These are phyloP conservation scores for Crioceris asparagi DNA, from an alignment of 2,888 invertebrate genomes.

Conservation along the genomic window DNA sequence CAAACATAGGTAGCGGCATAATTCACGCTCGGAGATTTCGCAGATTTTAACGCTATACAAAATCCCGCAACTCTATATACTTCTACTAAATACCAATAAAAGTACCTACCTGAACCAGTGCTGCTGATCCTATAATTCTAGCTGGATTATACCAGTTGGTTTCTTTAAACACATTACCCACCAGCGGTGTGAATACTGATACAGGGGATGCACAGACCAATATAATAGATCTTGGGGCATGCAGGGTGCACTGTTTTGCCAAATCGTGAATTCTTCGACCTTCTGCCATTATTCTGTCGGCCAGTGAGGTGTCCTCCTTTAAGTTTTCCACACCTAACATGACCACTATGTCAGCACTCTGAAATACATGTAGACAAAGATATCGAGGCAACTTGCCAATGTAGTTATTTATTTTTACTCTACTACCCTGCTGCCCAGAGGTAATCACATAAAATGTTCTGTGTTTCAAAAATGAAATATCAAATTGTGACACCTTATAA, in stretches of 20 bases:
- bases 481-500: too few relatives aligned
- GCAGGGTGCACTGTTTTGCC: conserved; percentile 41
- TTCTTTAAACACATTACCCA: conserved; percentile 38
- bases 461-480: too few relatives aligned
- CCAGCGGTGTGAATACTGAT: conserved; percentile 45
- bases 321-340: conserved; percentile 20
- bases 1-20: too few relatives aligned
- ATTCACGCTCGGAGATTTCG: too few relatives aligned
- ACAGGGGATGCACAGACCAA: conserved; percentile 44
- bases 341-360: conserved; percentile 34
- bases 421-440: too few relatives aligned
- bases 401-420: too few relatives aligned
- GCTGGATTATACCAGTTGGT: conserved; percentile 36
- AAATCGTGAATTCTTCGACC: conserved; percentile 27
- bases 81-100: too few relatives aligned
- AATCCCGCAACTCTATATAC: too few relatives aligned
- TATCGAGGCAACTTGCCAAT: too few relatives aligned
- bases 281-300: conserved; percentile 27
- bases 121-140: conserved; percentile 32
- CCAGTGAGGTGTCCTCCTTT: conserved; percentile 18
- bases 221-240: conserved; percentile 45
- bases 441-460: too few relatives aligned
- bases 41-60: too few relatives aligned
- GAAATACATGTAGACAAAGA: conserved; percentile 5
- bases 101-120: conserved; percentile 26